Evolutionary conservation across 1,140 invertebrate genomes (phyloP).

Genomic region (Thalassaphorura encarpata): DNA sequence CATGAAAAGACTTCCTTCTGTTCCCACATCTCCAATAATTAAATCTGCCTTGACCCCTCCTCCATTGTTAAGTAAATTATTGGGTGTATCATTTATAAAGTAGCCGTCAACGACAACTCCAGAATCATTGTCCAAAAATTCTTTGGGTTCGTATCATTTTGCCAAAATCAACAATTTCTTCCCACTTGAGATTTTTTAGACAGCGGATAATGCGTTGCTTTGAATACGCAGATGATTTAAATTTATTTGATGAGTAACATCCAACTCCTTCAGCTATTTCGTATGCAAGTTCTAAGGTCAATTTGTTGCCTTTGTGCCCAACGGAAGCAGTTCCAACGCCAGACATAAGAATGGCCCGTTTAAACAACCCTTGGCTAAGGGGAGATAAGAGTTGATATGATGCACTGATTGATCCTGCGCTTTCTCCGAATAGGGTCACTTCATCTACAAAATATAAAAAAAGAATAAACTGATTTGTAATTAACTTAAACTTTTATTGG

Average conservation of each 20-base stretch:
- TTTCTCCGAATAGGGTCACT: slow-evolving; percentile 79
- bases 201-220: background rate
- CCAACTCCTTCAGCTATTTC: too few species aligned
- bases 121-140: slow-evolving; percentile 69
- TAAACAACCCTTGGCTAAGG: slow-evolving; percentile 58
- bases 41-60: slow-evolving; percentile 74
- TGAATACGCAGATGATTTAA: background rate
- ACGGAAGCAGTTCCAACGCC: too few species aligned
- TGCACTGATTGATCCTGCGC: slow-evolving; percentile 54
- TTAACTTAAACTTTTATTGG: too few species aligned
- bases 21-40: slow-evolving; percentile 73
- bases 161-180: background rate
- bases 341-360: slow-evolving; percentile 70
- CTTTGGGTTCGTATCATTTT: slow-evolving; percentile 63
- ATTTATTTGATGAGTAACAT: background rate
- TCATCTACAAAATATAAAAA: too few species aligned
- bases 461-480: too few species aligned
- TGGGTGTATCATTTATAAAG: slow-evolving; percentile 69
- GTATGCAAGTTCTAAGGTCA: background rate
- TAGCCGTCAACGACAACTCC: slow-evolving; percentile 77
- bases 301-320: too few species aligned
- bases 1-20: too few species aligned
- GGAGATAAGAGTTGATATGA: slow-evolving; percentile 62
- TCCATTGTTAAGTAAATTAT: slow-evolving; percentile 65
- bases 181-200: background rate